Base-by-base conservation (phyloP, 2,797 vertebrate genomes). In the Morus bassanus region DNA sequence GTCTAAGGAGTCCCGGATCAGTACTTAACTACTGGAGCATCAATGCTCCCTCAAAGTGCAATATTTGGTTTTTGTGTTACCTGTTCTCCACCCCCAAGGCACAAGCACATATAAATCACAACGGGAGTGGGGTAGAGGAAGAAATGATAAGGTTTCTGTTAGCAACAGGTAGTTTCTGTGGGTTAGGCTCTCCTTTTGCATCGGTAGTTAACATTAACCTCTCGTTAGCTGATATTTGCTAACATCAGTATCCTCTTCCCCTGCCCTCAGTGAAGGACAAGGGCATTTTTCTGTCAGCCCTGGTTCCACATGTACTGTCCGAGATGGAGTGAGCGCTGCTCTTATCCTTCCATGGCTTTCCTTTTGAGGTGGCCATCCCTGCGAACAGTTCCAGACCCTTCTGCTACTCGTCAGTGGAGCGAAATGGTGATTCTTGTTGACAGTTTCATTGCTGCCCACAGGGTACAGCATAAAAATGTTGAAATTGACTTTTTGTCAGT, bases 351-450 rank as follows among this genome's bases (percentile, higher is more conserved):
- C 28, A 3, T 51, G 59, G 87, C 63, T 91, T 93, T 89, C 25
- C 13, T 91, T 94, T 94, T 37, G 82, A 94, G 81, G 54, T 95
- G 65, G 80, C 85, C 70, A 13, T 93, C 35, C 53, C 46, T 78
- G 9, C 84, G 82, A 96, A 82, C 88, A 91, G 78, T 80, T 96
- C 56, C 83, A 94, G 79, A 94, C 39, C 60, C 61, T 91, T 80
- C 76, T 95, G 91, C 70, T 94, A 9, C 37, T 86, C 0, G 1
- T 91, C 87, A 69, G 31, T 39, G 13, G 18, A 85, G 46, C 22
- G 50, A 72, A 82, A 67, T 25, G 4, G 67, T 91, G 90, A 88
- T 96, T 89, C 86, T 75, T 56, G 53, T 51, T 78, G 89, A 64
- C 81, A 57, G 43, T 50, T 94, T 95, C 73, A 76, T 88, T 96